Conservation (phyloP, 2,888 invertebrate genomes). For the Polyommatus icarus region DNA sequence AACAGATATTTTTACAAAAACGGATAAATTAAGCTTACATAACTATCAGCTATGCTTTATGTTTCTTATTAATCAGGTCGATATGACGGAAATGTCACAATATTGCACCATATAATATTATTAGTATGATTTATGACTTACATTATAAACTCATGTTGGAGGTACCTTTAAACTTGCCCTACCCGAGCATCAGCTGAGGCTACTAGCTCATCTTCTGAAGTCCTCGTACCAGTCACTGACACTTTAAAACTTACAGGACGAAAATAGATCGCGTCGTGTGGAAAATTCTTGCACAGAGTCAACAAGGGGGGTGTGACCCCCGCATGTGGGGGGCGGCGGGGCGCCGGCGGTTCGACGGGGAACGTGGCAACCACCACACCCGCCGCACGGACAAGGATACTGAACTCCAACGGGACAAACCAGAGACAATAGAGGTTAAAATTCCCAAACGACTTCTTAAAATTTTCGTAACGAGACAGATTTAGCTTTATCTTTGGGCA, state of each 20-base stretch:
- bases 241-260: conserved; percentile 35
- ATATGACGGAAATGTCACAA: background rate
- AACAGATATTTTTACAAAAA: too few species aligned
- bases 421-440: background rate
- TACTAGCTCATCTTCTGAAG: conserved; percentile 32
- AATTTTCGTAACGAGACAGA: too few species aligned
- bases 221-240: conserved; percentile 39
- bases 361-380: background rate
- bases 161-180: too few species aligned
- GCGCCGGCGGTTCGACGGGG: conserved; percentile 3
- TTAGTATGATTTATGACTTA: too few species aligned
- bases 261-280: conserved; percentile 14
- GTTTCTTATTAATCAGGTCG: background rate
- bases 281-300: conserved; percentile 21
- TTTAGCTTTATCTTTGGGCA: too few species aligned
- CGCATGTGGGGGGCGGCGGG: background rate
- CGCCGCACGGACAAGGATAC: background rate
- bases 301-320: conserved; percentile 4
- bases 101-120: background rate
- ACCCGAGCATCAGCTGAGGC: too few species aligned
- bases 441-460: background rate
- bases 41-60: background rate
- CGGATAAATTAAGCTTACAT: background rate
- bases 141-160: too few species aligned
- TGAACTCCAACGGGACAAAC: background rate